Evolutionary conservation across 2,113 vertebrate genomes (phyloP), one percentile per base, ranked within the genome.

Genomic region (Hippocampus guttulatus): DNA sequence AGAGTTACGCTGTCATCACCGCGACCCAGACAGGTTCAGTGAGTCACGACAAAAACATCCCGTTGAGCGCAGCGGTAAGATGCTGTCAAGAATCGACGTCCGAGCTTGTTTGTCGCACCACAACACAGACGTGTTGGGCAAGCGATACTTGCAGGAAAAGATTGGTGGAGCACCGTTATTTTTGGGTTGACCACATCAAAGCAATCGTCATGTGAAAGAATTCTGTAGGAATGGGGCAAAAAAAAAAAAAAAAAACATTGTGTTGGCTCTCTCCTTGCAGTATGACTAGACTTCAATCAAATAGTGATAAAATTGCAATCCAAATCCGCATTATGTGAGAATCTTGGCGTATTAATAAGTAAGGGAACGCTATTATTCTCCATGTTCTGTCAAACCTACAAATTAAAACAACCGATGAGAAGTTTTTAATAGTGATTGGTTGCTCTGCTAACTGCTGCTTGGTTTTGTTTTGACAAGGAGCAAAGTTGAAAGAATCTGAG

Each of bases 151-250:
- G 49, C 21, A 61, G 33, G 33, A 57, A 80, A 76, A 30, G 49
- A 69, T 47, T 62, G 58, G 38, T 43, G 3, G 52, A 27, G 47
- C 45, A n/a, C 52, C 16, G 15, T 64, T 75, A 62, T 45, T 38
- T 78, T 77, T 74, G 49, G 10, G 25, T 43, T 40, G 33, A 77
- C 80, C 80, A 75, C 80, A 80, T 80, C 57, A 82, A 76, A 49
- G 33, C 40, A 12, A 60, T 30, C 69, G 10, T 8, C 30, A 73
- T 68, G 64, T 75, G 70, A 51, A 68, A 58, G 40, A n/a, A 8
- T 69, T 63, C 15, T 52, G 33, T 20, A 16, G 20, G 57, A 52
- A 21, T 5, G 12, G n/a, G 18, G 16, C 58, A 63, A 10, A 61
- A n/a, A 21, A 33, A 63, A 33, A 33, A 2, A 4, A 3, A 33